Percentiles rank a stretch among this genome's conserved stretches.
phyloP scores from a whole-genome alignment of 2,113 vertebrate genomes.

The Calidris pygmaea region DNA sequence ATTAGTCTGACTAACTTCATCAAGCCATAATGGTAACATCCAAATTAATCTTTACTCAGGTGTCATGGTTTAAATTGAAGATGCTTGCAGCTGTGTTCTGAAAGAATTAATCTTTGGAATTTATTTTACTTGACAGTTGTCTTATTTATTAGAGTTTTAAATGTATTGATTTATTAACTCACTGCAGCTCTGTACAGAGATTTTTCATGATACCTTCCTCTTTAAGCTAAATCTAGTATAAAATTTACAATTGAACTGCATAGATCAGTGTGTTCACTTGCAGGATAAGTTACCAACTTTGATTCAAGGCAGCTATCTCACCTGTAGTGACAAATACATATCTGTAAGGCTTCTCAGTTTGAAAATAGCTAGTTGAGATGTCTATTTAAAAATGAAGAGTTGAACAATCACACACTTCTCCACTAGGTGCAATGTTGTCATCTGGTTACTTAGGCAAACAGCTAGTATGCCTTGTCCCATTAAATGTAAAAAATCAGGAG shows the following conservation, averaged over 20 bases:
- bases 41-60: neutral
- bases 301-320: neutral
- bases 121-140: neutral
- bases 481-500: neutral
- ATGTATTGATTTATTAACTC: neutral
- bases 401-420: neutral
- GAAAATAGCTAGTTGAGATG: neutral
- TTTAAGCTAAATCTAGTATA: neutral
- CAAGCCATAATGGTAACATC: neutral
- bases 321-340: neutral
- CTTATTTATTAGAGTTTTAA: neutral
- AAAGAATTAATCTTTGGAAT: neutral
- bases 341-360: neutral
- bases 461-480: neutral
- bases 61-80: neutral
- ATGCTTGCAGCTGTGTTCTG: neutral
- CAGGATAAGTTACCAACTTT: neutral
- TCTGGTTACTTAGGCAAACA: neutral
- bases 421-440: neutral
- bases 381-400: neutral
- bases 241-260: neutral
- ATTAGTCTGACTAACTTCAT: neutral
- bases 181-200: neutral
- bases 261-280: neutral
- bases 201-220: neutral